Evolutionary conservation across 1,140 invertebrate genomes (phyloP).

Genomic region (Lamellibrachia luymesi): DNA sequence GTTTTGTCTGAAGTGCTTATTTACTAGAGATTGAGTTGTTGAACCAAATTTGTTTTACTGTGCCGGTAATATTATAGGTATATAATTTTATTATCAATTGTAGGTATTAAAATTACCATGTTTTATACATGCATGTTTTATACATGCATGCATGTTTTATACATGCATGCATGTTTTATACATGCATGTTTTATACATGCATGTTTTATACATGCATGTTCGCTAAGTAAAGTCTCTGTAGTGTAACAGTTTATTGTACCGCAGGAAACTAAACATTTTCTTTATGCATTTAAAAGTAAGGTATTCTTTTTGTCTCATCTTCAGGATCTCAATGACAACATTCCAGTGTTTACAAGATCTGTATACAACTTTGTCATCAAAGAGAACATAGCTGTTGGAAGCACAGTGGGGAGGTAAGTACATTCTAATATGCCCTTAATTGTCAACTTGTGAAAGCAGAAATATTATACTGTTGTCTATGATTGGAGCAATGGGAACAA

Average conservation of each 20-base stretch:
- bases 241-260: background rate
- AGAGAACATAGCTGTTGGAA: background rate
- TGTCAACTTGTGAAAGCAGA: too few relatives aligned
- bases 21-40: background rate
- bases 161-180: too few relatives aligned
- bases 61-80: background rate
- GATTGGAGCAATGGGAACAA: too few relatives aligned
- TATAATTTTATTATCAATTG: background rate
- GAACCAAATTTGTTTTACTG: background rate
- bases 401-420: background rate
- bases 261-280: background rate
- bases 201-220: background rate
- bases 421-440: too few relatives aligned
- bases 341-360: background rate
- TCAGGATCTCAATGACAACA: conserved; percentile 11
- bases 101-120: background rate
- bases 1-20: background rate
- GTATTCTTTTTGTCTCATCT: background rate
- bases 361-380: background rate
- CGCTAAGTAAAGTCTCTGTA: background rate
- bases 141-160: too few relatives aligned
- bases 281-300: background rate
- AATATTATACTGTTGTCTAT: too few relatives aligned
- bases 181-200: background rate
- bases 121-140: background rate